Conservation (phyloP, 1,140 invertebrate genomes). For the Lamellibrachia luymesi region DNA sequence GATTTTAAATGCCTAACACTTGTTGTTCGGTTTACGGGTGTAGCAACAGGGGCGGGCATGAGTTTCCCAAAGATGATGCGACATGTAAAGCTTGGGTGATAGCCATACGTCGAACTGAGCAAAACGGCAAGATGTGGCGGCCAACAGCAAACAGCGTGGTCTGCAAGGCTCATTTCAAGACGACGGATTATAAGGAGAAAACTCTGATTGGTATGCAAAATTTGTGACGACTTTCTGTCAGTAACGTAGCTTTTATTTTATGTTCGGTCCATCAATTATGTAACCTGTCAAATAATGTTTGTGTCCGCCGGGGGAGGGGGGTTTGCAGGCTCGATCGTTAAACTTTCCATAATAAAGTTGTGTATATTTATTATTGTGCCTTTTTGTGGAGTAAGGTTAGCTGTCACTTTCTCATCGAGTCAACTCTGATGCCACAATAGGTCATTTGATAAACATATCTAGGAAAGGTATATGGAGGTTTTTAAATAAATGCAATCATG, state of each 20-base stretch:
- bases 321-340: neutral
- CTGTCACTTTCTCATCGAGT: neutral
- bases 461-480: too few species aligned
- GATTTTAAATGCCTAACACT: neutral
- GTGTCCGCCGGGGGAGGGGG: neutral
- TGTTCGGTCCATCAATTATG: neutral
- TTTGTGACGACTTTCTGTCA: neutral
- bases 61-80: conserved; percentile 2
- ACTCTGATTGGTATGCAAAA: neutral
- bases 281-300: neutral
- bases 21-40: conserved; percentile 13
- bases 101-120: neutral
- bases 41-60: conserved; percentile 7
- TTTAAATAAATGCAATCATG: too few species aligned
- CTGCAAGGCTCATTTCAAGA: conserved; percentile 16
- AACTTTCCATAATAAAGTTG: neutral
- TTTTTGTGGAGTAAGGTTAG: neutral
- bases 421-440: neutral
- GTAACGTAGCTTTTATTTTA: neutral
- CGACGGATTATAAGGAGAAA: neutral
- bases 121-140: neutral
- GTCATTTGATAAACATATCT: neutral
- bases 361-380: conserved; percentile 5
- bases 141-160: neutral
- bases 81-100: conserved; percentile 1